A percentile compares a stretch with the other conserved stretches of the same genome.
Evolutionary conservation across 35 echinoderm and acorn worm genomes (phyloP).

Genomic region (Ophiothrix spiculata): DNA sequence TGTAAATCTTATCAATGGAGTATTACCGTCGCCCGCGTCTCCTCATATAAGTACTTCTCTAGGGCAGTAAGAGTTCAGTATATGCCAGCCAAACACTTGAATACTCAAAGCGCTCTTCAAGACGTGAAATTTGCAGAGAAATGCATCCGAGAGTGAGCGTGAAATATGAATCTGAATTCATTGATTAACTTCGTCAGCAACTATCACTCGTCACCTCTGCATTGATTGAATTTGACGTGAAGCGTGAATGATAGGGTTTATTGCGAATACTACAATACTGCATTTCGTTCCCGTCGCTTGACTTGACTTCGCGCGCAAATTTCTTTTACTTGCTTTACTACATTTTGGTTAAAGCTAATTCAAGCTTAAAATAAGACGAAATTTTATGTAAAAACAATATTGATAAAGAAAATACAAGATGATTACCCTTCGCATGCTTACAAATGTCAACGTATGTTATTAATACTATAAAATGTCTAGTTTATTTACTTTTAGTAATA

Average conservation of each 20-base stretch:
- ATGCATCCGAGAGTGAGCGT: neutral
- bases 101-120: neutral
- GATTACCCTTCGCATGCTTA: too few relatives aligned
- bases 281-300: too few relatives aligned
- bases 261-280: too few relatives aligned
- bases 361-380: too few relatives aligned
- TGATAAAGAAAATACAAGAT: too few relatives aligned
- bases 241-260: neutral
- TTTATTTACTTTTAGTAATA: too few relatives aligned
- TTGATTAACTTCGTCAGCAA: neutral
- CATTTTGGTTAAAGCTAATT: too few relatives aligned
- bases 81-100: neutral
- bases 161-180: constrained; percentile 9
- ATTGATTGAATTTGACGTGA: constrained; percentile 6
- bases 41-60: neutral
- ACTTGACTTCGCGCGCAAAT: too few relatives aligned
- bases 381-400: too few relatives aligned
- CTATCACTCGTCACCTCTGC: neutral
- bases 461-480: too few relatives aligned
- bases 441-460: too few relatives aligned
- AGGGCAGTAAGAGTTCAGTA: neutral
- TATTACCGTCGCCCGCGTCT: neutral
- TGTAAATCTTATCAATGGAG: neutral
- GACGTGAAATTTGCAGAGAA: neutral
- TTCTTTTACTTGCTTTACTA: too few relatives aligned